Percentiles rank a stretch among this genome's conserved stretches.
These are phyloP conservation scores for Poeciliopsis prolifica DNA, from an alignment of 2,113 vertebrate genomes.

Conservation along the genomic window DNA sequence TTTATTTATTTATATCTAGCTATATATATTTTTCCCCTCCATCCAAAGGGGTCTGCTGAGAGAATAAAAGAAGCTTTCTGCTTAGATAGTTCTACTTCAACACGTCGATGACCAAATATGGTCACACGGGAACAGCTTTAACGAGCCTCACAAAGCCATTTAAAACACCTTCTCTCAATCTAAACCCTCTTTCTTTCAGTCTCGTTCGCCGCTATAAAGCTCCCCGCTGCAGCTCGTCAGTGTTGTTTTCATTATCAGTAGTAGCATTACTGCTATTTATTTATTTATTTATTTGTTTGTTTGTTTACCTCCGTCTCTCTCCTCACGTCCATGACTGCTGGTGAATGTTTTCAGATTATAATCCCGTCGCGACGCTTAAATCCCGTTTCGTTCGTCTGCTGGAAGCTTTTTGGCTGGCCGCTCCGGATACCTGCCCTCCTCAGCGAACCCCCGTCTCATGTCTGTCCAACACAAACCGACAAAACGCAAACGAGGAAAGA, in stretches of 20 bases:
- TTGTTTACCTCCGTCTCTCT: conserved; percentile 74
- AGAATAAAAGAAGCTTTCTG: conserved; percentile 12
- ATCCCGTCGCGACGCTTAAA: conserved; percentile 48
- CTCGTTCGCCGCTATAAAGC: conserved; percentile 3
- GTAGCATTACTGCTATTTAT: no score
- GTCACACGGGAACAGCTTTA: conserved; percentile 51
- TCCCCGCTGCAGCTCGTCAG: conserved; percentile 12
- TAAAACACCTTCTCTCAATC: background rate
- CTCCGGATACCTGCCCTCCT: conserved; percentile 66
- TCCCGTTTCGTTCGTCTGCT: conserved; percentile 33
- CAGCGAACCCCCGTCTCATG: conserved; percentile 68
- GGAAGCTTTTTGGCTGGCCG: conserved; percentile 34
- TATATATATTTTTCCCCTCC: conserved; percentile 25
- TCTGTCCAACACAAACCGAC: conserved; percentile 70
- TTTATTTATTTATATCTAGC: no score
- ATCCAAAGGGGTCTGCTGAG: conserved; percentile 45
- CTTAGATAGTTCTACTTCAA: conserved; percentile 35
- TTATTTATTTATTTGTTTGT: background rate
- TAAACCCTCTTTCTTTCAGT: background rate
- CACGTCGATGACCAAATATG: conserved; percentile 75
- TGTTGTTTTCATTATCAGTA: no score
- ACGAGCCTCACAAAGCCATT: conserved; percentile 37
- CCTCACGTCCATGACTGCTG: conserved; percentile 68
- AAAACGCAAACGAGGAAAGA: conserved; percentile 1
- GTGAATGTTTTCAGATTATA: conserved; percentile 54